Percentiles rank a stretch among this genome's conserved stretches.
phyloP scores from a whole-genome alignment of 2,797 vertebrate species.

The Sibirionetta formosa region DNA sequence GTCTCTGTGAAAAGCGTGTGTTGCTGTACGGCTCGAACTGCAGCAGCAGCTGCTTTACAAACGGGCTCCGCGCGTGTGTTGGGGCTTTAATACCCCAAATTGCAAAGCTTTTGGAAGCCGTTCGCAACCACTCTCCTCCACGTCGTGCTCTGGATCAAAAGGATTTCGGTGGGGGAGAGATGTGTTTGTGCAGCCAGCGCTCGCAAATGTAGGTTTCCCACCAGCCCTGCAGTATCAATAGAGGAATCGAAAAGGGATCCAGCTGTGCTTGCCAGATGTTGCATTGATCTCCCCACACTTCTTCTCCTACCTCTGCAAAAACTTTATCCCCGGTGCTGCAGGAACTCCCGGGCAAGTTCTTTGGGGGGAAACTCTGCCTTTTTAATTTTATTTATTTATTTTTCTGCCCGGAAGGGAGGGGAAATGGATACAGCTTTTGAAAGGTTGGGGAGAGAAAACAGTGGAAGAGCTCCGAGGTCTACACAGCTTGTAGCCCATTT shows the following conservation, averaged over 20 bases:
- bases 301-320: constrained; percentile 41
- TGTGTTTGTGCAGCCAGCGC: constrained; percentile 12
- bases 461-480: not conserved
- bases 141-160: constrained; percentile 24
- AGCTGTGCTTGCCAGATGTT: constrained; percentile 66
- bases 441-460: not conserved
- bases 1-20: not conserved
- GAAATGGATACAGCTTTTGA: not conserved
- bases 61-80: not conserved
- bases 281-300: constrained; percentile 19
- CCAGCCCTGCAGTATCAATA: constrained; percentile 33
- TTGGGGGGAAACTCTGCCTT: constrained; percentile 29
- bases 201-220: not conserved
- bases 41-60: constrained; percentile 32
- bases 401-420: not conserved
- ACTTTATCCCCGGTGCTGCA: constrained; percentile 38
- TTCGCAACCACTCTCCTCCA: not conserved
- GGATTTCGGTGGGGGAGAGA: constrained; percentile 19
- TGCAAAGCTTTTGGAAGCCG: constrained; percentile 28
- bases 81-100: constrained; percentile 13
- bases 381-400: not conserved
- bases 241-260: constrained; percentile 28
- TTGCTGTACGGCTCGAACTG: constrained; percentile 44
- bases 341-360: constrained; percentile 40
- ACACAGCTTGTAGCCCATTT: not conserved